Conservation (phyloP, 2,797 vertebrate genomes). For the Rhabdophis nuchalis region DNA sequence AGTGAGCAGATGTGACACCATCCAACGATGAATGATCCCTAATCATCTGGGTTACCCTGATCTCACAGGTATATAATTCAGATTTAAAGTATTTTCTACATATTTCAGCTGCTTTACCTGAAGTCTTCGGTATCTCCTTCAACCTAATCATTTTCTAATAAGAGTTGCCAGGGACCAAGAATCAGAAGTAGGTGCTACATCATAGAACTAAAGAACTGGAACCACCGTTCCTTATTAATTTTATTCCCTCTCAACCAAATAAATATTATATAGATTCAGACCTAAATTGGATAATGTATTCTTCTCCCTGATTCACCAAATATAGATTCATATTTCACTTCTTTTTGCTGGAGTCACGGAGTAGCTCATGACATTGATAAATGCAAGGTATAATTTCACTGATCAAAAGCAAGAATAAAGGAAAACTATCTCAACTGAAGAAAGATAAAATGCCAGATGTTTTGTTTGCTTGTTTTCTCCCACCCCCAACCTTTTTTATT, state of each 20-base stretch:
- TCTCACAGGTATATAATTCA: neutral
- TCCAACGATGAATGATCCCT: neutral
- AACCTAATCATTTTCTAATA: neutral
- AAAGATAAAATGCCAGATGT: neutral
- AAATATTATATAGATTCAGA: neutral
- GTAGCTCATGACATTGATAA: neutral
- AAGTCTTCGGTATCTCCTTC: neutral
- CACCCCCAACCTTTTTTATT: neutral
- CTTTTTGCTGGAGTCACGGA: neutral
- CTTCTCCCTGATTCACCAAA: neutral
- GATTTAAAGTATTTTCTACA: neutral
- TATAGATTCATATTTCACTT: neutral
- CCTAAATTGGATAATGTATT: neutral
- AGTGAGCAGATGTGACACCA: neutral
- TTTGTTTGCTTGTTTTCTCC: neutral
- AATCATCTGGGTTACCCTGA: neutral
- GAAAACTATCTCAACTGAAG: neutral
- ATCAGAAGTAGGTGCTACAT: neutral
- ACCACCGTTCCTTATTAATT: neutral
- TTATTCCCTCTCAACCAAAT: neutral
- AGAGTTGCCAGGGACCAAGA: neutral
- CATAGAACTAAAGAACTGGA: neutral
- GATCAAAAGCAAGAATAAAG: neutral
- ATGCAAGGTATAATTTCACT: neutral
- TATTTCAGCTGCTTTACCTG: neutral